Evolutionary conservation across 1,140 invertebrate species (phyloP).

Genomic region (Penaeus japonicus): DNA sequence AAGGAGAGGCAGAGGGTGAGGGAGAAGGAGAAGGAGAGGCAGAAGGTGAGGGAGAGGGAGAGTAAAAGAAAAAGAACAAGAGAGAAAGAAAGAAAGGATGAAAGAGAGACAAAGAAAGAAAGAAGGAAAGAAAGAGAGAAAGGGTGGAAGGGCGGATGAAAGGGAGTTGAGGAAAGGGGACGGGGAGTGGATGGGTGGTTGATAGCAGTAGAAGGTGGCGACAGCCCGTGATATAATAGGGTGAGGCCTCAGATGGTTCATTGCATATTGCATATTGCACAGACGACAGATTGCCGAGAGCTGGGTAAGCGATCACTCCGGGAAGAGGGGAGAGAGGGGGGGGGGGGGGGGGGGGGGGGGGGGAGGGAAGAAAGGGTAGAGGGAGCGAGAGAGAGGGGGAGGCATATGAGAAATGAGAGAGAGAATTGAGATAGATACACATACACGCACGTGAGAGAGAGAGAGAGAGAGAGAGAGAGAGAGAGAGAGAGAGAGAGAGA

Average conservation of each 20-base stretch:
- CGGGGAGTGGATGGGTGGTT: background rate
- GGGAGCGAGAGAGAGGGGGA: background rate
- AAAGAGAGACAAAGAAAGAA: background rate
- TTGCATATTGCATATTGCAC: constrained; percentile 53
- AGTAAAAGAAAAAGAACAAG: background rate
- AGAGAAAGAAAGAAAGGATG: background rate
- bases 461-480: background rate
- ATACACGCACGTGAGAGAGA: background rate
- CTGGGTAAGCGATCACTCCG: constrained; percentile 41
- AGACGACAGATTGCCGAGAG: constrained; percentile 38
- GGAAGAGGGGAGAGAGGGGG: background rate
- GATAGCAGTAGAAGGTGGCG: constrained; percentile 9
- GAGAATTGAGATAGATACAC: background rate
- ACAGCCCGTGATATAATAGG: constrained; percentile 50
- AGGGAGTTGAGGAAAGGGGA: background rate
- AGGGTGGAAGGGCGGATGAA: background rate
- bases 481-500: background rate
- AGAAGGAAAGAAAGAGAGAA: background rate
- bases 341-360: background rate
- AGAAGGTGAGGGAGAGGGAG: background rate
- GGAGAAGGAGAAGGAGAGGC: background rate
- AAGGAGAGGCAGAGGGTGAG: background rate
- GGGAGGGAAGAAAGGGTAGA: background rate
- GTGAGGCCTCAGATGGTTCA: constrained; percentile 49
- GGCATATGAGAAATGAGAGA: background rate